Base-by-base conservation (phyloP, 2,888 invertebrate species). In the Heliconius erato region DNA sequence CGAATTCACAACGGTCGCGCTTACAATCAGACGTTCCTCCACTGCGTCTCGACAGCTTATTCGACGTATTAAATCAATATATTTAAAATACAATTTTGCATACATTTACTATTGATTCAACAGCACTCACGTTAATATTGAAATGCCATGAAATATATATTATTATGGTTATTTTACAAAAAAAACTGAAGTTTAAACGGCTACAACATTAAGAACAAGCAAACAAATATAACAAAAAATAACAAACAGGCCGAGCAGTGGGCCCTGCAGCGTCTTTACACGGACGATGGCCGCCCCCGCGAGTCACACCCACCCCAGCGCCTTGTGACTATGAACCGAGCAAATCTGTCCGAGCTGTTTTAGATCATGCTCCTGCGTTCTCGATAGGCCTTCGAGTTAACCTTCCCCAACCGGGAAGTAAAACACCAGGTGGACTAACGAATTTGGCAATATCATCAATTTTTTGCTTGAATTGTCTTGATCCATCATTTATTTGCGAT, bases 251-350 rank as follows among this genome's bases (percentile, higher is more conserved):
- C 74, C 97, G 97, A 90, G 97, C 98, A 84, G 97, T 96, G 81
- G 97, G 98, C 16, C 98, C 98, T 11, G 97, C 98, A 6, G 96
- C 97, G 59, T 98, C 98, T 6, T 96, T 99, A 59, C 98, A 98
- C 90, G 97, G 98, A 79, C 97, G 98, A 35, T 98, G 97, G 87
- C 97, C 97, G 87, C 97, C 97, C 54, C 96, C 96, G 7, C 97
- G 97, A 84, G 90, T 96, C 12, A 96, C 97, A 87, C 96, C 96
- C 7, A 98, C 98, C 35, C 98, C 98, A 3, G 98, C 98, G 11
- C 99, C 99, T 0, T 98, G 98, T n/a, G 98, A 98, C 92, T 99
- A 99, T 92, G 97, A 98, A 92, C 97, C 98, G 1, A 97, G 97
- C 89, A 98, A 97, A 87, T 97, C 98, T 0, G 94, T 96, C 65